These are phyloP conservation scores for Nomia melanderi DNA, from an alignment of 1,140 invertebrate genomes.

Conservation along the genomic window DNA sequence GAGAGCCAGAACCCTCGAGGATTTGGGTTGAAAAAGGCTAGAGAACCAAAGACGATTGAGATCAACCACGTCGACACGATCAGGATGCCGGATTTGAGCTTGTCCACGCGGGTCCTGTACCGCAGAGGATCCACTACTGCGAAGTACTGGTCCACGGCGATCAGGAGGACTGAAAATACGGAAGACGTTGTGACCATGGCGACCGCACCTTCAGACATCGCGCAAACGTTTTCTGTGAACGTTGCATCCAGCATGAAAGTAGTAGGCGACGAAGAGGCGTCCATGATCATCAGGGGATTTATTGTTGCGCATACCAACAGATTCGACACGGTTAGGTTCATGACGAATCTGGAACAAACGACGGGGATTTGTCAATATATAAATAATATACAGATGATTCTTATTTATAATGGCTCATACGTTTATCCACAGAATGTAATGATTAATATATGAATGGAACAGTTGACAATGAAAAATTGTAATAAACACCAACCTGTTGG, in stretches of 20 bases:
- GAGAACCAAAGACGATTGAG: conserved; percentile 82
- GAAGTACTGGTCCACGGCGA: conserved; percentile 92
- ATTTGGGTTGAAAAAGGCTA: conserved; percentile 81
- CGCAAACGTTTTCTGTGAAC: conserved; percentile 59
- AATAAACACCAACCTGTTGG: conserved; percentile 80
- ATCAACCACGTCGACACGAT: conserved; percentile 86
- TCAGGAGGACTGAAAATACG: conserved; percentile 88
- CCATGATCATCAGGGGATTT: conserved; percentile 83
- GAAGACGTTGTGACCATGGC: conserved; percentile 78
- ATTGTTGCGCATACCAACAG: conserved; percentile 84
- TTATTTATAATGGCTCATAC: too few relatives aligned
- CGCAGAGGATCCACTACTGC: conserved; percentile 92
- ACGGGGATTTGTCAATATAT: too few relatives aligned
- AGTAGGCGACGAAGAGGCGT: conserved; percentile 64
- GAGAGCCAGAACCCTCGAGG: conserved; percentile 81
- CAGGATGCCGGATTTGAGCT: conserved; percentile 86
- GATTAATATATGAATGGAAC: too few relatives aligned
- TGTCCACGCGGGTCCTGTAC: conserved; percentile 90
- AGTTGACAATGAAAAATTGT: background rate
- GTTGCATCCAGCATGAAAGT: background rate
- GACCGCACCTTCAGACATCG: conserved; percentile 72
- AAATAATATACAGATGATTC: too few relatives aligned
- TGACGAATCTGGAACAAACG: conserved; percentile 84
- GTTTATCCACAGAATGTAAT: too few relatives aligned
- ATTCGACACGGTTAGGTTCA: conserved; percentile 86